Evolutionary conservation across 2,797 vertebrate genomes (phyloP).

Genomic region (Darevskia nairensis): DNA sequence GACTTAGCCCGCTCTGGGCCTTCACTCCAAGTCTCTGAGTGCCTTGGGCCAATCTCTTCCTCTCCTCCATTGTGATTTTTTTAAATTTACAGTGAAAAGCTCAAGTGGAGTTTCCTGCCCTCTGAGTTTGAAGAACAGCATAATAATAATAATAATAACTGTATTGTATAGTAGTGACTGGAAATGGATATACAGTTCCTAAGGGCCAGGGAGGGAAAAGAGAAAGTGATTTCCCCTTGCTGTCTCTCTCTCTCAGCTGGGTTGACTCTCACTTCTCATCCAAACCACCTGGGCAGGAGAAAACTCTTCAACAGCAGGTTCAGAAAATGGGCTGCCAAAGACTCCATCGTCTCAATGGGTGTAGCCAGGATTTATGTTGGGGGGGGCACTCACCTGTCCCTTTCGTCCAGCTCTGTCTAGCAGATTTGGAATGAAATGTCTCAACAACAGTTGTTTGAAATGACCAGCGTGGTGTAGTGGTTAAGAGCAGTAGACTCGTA

Average conservation of each 20-base stretch:
- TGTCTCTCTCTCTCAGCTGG: not conserved
- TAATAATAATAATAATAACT: too few species aligned
- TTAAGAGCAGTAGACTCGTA: too few species aligned
- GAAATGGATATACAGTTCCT: too few species aligned
- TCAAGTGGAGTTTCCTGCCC: conserved; percentile 49
- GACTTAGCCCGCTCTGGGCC: conserved; percentile 59
- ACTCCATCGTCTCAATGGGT: too few species aligned
- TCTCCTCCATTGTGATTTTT: not conserved
- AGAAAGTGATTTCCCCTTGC: not conserved
- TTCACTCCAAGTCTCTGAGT: conserved; percentile 46
- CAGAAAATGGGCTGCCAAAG: not conserved
- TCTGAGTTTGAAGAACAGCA: conserved; percentile 9
- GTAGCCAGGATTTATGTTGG: too few species aligned
- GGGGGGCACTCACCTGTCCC: too few species aligned
- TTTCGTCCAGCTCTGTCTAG: too few species aligned
- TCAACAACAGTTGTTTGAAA: too few species aligned
- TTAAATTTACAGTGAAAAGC: conserved; percentile 42
- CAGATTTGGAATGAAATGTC: too few species aligned
- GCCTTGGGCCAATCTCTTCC: conserved; percentile 40
- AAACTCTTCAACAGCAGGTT: not conserved
- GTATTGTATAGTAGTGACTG: not conserved
- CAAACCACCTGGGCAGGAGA: not conserved
- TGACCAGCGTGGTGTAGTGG: too few species aligned
- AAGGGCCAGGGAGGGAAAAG: not conserved
- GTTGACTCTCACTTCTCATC: too few species aligned